These are phyloP conservation scores for Sitta carolinensis DNA, from an alignment of 2,797 vertebrate genomes.

Conservation along the genomic window DNA sequence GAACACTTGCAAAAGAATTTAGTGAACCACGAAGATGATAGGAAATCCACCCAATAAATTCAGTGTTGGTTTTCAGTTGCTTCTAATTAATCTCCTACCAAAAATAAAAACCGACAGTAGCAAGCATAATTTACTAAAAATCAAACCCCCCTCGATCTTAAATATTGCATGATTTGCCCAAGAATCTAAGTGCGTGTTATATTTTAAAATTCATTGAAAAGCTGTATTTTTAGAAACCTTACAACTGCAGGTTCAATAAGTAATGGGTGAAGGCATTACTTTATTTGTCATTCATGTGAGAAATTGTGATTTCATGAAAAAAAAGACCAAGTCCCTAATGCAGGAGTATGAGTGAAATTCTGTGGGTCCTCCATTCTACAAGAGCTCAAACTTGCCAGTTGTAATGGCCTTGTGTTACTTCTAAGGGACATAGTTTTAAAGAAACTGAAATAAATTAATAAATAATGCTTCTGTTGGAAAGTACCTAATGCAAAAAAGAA, in stretches of 20 bases:
- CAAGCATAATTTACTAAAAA: neutral
- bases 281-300: neutral
- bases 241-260: neutral
- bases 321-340: neutral
- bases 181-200: neutral
- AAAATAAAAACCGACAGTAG: neutral
- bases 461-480: neutral
- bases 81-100: neutral
- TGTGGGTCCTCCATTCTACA: neutral
- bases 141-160: neutral
- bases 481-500: neutral
- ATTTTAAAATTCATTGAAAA: neutral
- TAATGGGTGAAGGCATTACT: neutral
- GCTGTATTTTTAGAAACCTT: neutral
- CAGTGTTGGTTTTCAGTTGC: neutral
- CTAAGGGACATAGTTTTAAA: neutral
- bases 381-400: neutral
- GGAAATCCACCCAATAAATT: neutral
- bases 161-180: neutral
- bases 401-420: neutral
- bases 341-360: neutral
- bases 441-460: constrained; percentile 17
- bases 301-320: neutral
- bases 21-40: neutral
- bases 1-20: neutral